Conservation (phyloP, 2,888 invertebrate genomes). For the Nemapogon koenigi region DNA sequence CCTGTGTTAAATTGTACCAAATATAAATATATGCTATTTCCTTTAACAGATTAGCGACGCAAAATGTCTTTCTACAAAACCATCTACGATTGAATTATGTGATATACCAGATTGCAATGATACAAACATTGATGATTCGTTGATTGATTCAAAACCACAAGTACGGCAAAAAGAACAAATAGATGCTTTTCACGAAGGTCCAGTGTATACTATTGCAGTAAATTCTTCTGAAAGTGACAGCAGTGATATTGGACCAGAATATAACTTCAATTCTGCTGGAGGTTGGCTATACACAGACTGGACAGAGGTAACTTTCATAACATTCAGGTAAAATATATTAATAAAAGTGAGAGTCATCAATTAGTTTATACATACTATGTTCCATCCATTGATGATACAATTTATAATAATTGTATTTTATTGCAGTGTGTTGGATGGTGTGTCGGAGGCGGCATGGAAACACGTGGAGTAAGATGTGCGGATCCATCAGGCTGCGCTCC, state of each 20-base stretch:
- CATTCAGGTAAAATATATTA: too few relatives aligned
- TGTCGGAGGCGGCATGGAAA: constrained; percentile 74
- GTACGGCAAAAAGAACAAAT: constrained; percentile 18
- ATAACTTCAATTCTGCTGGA: constrained; percentile 38
- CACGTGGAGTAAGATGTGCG: constrained; percentile 72
- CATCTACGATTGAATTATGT: constrained; percentile 34
- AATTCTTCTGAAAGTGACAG: constrained; percentile 31
- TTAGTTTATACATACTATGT: too few relatives aligned
- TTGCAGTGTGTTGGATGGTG: constrained; percentile 76
- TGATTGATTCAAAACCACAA: constrained; percentile 10
- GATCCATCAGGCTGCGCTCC: constrained; percentile 70
- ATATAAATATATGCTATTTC: not conserved
- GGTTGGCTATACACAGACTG: constrained; percentile 67
- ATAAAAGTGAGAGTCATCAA: too few relatives aligned
- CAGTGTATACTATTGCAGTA: constrained; percentile 42
- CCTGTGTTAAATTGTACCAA: too few relatives aligned
- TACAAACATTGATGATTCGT: constrained; percentile 16
- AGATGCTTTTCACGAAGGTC: constrained; percentile 44
- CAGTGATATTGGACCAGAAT: constrained; percentile 48
- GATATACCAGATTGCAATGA: constrained; percentile 38
- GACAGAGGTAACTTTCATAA: constrained; percentile 51
- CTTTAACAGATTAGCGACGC: constrained; percentile 40
- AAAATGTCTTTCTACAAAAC: constrained; percentile 42
- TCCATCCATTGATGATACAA: too few relatives aligned
- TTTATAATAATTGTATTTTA: not conserved